Base-by-base conservation (phyloP, 2,888 invertebrate genomes). In the Vesta saturnalis region DNA sequence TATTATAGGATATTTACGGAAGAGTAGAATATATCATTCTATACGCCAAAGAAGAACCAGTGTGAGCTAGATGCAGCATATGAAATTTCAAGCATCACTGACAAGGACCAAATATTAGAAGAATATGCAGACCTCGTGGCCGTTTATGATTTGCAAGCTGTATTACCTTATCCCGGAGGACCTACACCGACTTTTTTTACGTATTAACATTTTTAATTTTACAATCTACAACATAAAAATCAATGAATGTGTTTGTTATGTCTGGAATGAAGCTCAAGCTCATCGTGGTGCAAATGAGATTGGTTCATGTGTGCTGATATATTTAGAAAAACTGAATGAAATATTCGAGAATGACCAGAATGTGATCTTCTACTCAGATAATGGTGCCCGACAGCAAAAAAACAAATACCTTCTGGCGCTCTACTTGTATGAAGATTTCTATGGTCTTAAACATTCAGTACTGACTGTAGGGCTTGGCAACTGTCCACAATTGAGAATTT, bases 251-350 rank as follows among this genome's bases (percentile, higher is more conserved):
- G 74, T 78, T 47, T 69, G 78, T 69, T 80, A 74, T 72, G 72
- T 82, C 30, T 81, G 80, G 80, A 77, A 81, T 62, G 79, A 83
- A 64, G 72, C 76, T 4, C 68, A 78, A 21, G 80, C 76, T 0
- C 70, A 78, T 58, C 71, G 80, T 68, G 80, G 80, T 65, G 77
- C 75, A 5, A 77, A 77, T 55, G 80, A 80, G 69, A 77, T 81
- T 56, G 81, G 73, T 12, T 77, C 79, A 8, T 81, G 79, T 63
- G 74, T 81, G 23, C 77, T 71, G 46, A 76, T 77, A 56, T 81
- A 78, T 64, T 22, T 82, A 4, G 64, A 76, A 65, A 60, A 64
- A 21, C 8, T 49, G 22, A 49, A 49, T 43, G 43, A 43, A 43
- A 43, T 14, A 43, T 43, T 43, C 43, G 43, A 43, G n/a, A 23